Evolutionary conservation across 1,140 invertebrate species (phyloP).

Genomic region (Paralvinella palmiformis): DNA sequence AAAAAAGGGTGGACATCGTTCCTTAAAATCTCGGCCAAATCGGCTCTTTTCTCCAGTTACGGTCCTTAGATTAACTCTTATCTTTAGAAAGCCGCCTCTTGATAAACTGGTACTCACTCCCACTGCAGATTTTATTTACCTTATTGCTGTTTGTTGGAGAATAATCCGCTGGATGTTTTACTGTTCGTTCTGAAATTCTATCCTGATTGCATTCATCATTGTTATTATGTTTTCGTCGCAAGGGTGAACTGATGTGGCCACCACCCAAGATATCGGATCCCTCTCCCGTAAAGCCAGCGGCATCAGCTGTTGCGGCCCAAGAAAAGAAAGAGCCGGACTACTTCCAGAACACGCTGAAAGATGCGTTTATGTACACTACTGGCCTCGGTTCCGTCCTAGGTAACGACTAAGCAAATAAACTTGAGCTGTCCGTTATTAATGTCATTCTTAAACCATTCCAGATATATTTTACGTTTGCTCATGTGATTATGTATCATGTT

Average conservation of each 20-base stretch:
- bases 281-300: slow-evolving; percentile 48
- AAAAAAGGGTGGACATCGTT: too few species aligned
- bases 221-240: too few species aligned
- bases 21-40: too few species aligned
- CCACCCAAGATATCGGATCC: slow-evolving; percentile 57
- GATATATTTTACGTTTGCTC: slow-evolving; percentile 11
- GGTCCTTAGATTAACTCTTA: too few species aligned
- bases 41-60: too few species aligned
- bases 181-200: not conserved
- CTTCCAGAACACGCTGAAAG: slow-evolving; percentile 56
- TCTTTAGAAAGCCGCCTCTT: too few species aligned
- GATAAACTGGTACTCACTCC: too few species aligned
- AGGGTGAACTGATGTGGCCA: slow-evolving; percentile 73
- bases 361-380: slow-evolving; percentile 64
- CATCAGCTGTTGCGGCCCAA: slow-evolving; percentile 35
- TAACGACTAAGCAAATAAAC: slow-evolving; percentile 11
- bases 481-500: slow-evolving; percentile 13
- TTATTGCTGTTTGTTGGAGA: too few species aligned
- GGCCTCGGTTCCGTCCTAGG: slow-evolving; percentile 52
- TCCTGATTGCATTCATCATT: not conserved
- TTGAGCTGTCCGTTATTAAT: slow-evolving; percentile 4
- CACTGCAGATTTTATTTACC: too few species aligned
- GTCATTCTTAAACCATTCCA: not conserved
- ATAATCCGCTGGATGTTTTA: too few species aligned
- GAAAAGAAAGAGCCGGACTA: slow-evolving; percentile 45